These are phyloP conservation scores for Lepeophtheirus nordmannii DNA, from an alignment of 2,888 invertebrate species.

Conservation along the genomic window DNA sequence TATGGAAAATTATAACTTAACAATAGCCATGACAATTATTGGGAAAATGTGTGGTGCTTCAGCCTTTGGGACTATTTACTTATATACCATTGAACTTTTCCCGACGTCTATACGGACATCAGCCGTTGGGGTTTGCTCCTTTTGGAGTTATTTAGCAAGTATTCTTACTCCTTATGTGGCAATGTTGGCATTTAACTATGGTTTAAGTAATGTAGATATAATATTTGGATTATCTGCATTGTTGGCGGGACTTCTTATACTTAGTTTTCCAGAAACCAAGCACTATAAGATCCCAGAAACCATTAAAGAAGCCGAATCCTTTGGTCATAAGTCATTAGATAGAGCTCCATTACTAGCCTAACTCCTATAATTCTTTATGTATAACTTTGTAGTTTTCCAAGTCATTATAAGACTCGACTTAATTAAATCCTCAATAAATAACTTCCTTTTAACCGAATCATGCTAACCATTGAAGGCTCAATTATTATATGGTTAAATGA, in stretches of 20 bases:
- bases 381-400: too few relatives aligned
- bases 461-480: too few relatives aligned
- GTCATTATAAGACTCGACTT: too few relatives aligned
- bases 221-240: background rate
- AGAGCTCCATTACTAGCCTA: background rate
- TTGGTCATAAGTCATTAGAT: background rate
- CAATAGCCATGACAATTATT: background rate
- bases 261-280: background rate
- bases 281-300: background rate
- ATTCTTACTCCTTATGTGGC: background rate
- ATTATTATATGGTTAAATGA: too few relatives aligned
- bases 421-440: too few relatives aligned
- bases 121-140: background rate
- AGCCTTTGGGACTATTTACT: slow-evolving; percentile 1
- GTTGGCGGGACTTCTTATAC: background rate
- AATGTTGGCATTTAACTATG: background rate
- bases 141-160: background rate
- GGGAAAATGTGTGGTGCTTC: background rate
- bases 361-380: too few relatives aligned
- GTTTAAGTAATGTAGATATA: background rate
- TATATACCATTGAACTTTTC: background rate
- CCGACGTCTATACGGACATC: background rate
- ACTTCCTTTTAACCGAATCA: too few relatives aligned
- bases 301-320: background rate
- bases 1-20: background rate